These are phyloP conservation scores for Atherinosoma microstoma DNA, from an alignment of 2,797 vertebrate genomes.

Conservation along the genomic window DNA sequence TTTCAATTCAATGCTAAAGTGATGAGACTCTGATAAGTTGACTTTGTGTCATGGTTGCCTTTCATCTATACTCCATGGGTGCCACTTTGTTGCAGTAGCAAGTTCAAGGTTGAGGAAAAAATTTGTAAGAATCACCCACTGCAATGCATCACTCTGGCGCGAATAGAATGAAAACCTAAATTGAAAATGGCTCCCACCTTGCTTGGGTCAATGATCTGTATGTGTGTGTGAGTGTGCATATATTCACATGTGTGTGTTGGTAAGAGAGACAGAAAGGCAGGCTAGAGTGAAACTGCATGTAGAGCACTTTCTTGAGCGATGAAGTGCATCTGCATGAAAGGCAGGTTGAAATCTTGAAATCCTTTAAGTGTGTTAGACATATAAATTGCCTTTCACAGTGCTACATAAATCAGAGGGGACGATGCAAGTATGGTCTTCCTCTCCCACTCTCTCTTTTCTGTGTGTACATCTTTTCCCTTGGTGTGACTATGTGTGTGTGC, in stretches of 20 bases:
- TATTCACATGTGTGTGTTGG: slow-evolving; percentile 3
- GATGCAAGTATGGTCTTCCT: slow-evolving; percentile 25
- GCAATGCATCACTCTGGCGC: slow-evolving; percentile 50
- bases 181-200: slow-evolving; percentile 64
- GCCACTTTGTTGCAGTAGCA: slow-evolving; percentile 13
- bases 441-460: slow-evolving; percentile 14
- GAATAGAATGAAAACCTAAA: slow-evolving; percentile 56
- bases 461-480: slow-evolving; percentile 16
- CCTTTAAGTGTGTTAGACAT: slow-evolving; percentile 53
- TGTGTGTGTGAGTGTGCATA: neutral
- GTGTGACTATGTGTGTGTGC: slow-evolving; percentile 16
- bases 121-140: slow-evolving; percentile 26
- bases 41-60: slow-evolving; percentile 38
- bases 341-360: slow-evolving; percentile 63
- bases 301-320: slow-evolving; percentile 58
- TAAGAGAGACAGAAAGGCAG: slow-evolving; percentile 12
- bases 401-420: slow-evolving; percentile 67
- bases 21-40: slow-evolving; percentile 20
- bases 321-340: slow-evolving; percentile 65
- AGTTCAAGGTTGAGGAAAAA: slow-evolving; percentile 44
- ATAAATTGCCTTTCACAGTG: slow-evolving; percentile 66
- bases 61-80: slow-evolving; percentile 28
- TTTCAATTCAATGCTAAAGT: slow-evolving; percentile 7
- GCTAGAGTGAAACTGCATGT: slow-evolving; percentile 44
- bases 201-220: slow-evolving; percentile 57